Conservation (phyloP, 2,797 vertebrate genomes). For the Muscicapa comitata region DNA sequence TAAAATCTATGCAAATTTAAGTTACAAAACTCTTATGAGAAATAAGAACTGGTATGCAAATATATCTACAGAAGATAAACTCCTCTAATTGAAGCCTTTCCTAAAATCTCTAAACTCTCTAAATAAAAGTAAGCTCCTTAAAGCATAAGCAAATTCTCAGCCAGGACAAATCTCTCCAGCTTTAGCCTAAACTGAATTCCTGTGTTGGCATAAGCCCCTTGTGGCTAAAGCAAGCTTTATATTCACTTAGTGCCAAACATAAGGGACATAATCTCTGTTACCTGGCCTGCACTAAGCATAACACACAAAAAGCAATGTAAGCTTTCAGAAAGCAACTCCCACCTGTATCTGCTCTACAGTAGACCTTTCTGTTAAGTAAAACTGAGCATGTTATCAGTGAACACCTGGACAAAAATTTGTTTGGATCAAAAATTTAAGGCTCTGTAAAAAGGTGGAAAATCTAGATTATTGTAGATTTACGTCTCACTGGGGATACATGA, state of each 20-base stretch:
- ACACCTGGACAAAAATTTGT: not conserved
- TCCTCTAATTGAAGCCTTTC: not conserved
- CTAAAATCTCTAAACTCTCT: slow-evolving; percentile 6
- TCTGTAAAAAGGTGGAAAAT: not conserved
- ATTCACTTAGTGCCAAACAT: not conserved
- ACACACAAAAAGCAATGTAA: not conserved
- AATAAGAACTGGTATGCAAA: not conserved
- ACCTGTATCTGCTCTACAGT: not conserved
- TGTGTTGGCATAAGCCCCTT: not conserved
- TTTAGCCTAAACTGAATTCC: slow-evolving; percentile 29
- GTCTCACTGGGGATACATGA: not conserved
- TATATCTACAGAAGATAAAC: not conserved
- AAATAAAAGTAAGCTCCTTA: slow-evolving; percentile 46
- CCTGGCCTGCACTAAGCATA: not conserved
- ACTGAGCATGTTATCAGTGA: not conserved
- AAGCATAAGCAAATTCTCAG: slow-evolving; percentile 48
- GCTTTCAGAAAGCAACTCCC: not conserved
- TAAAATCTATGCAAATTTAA: not conserved
- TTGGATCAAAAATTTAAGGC: not conserved
- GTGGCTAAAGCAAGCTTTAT: not conserved
- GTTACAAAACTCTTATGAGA: not conserved
- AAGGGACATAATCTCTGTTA: not conserved
- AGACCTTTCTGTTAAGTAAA: not conserved
- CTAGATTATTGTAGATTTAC: not conserved
- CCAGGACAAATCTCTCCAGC: not conserved